Conservation (phyloP, 2,113 vertebrate species). For the Furnarius figulus region DNA sequence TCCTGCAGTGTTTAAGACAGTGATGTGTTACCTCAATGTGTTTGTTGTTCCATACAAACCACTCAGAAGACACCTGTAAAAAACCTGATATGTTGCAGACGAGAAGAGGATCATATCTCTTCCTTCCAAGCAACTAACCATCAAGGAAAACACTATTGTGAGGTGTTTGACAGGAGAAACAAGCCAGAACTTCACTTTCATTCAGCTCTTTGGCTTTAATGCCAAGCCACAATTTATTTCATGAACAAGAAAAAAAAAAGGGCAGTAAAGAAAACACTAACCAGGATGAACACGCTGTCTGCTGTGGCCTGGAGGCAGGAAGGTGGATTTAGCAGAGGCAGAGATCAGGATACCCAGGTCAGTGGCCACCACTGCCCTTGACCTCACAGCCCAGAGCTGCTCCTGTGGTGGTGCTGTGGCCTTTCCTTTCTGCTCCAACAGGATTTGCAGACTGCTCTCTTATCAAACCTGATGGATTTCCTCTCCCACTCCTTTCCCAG, state of each 20-base stretch:
- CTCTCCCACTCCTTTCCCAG: constrained; percentile 45
- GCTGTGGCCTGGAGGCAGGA: constrained; percentile 17
- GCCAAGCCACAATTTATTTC: constrained; percentile 11
- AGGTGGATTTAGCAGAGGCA: background rate
- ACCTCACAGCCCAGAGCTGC: background rate
- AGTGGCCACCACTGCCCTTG: background rate
- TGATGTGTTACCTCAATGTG: rapidly evolving
- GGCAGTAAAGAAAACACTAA: background rate
- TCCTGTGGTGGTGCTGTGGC: background rate
- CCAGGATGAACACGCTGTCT: background rate
- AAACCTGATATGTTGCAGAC: background rate
- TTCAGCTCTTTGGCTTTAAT: background rate
- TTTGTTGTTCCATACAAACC: background rate
- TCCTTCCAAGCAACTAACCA: background rate
- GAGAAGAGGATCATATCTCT: background rate
- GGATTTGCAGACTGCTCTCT: constrained; percentile 3
- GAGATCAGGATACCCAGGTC: background rate
- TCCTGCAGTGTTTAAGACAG: background rate
- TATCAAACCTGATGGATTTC: constrained; percentile 3
- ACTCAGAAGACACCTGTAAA: background rate
- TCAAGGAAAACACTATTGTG: background rate
- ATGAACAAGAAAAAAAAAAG: background rate
- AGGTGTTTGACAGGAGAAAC: constrained; percentile 35
- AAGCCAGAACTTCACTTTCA: constrained; percentile 8
- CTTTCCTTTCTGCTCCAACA: constrained; percentile 3